phyloP scores from a whole-genome alignment of 2,888 invertebrate genomes.

The Magallana nippona region DNA sequence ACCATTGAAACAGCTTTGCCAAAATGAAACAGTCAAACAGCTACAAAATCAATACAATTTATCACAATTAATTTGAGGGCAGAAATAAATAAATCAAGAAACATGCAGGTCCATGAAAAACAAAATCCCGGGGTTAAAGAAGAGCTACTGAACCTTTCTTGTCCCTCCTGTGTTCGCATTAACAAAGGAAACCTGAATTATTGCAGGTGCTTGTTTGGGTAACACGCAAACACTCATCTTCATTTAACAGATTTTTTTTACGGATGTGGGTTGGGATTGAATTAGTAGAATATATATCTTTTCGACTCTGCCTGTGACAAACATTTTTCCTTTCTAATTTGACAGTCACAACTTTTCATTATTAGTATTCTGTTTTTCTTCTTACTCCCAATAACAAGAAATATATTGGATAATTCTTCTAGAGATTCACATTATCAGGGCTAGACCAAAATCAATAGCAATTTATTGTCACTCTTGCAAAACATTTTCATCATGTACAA shows the following conservation, averaged over 20 bases:
- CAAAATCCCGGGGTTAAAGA: conserved; percentile 12
- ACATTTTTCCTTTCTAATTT: neutral
- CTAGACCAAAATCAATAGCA: too few species aligned
- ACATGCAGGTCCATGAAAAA: conserved; percentile 13
- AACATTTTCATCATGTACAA: neutral
- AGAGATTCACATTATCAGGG: neutral
- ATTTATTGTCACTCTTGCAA: neutral
- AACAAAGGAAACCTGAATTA: conserved; percentile 49
- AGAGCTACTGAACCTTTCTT: conserved; percentile 65
- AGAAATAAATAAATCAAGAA: conserved; percentile 5
- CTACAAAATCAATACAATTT: conserved; percentile 14
- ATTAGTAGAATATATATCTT: neutral
- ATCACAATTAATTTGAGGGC: conserved; percentile 10
- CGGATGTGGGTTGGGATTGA: neutral
- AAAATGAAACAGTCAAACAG: conserved; percentile 14
- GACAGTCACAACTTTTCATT: neutral
- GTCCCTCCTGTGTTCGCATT: conserved; percentile 63
- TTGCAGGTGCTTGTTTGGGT: conserved; percentile 7
- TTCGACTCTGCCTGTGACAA: neutral
- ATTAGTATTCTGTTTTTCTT: neutral
- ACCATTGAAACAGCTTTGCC: neutral
- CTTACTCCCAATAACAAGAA: neutral
- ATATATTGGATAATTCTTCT: neutral
- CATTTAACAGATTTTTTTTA: too few species aligned
- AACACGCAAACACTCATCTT: neutral